These are phyloP conservation scores for Stylophora pistillata DNA, from an alignment of 64 coral and sea anemone species.

Conservation along the genomic window DNA sequence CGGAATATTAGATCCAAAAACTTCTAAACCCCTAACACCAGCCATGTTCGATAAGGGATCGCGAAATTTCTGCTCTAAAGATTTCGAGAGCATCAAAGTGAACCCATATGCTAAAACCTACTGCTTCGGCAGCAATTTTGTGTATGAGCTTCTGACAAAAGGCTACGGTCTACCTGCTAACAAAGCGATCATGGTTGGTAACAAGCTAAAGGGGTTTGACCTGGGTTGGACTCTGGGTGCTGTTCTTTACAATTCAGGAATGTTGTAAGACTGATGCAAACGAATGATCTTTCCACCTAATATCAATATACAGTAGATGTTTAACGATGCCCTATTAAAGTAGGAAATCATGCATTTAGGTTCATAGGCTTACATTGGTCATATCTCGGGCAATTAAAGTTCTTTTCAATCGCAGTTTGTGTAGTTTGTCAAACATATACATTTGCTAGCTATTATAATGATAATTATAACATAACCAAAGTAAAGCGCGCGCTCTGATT, in stretches of 20 bases:
- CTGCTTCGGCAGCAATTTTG: conserved; percentile 33
- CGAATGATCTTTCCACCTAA: no score
- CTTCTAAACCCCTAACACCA: background rate
- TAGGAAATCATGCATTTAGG: no score
- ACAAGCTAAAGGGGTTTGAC: conserved; percentile 17
- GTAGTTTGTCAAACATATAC: no score
- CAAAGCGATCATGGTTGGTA: background rate
- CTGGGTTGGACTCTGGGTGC: conserved; percentile 48
- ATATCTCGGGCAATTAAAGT: no score
- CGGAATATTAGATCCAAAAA: conserved; percentile 15
- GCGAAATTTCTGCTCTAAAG: background rate
- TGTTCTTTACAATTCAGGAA: background rate
- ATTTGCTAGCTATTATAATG: no score
- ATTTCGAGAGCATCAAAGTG: background rate
- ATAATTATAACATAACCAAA: no score
- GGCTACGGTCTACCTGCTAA: background rate
- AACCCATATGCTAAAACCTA: background rate
- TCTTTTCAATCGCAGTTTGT: no score
- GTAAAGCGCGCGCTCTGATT: no score
- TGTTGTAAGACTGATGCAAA: background rate
- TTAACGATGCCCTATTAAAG: no score
- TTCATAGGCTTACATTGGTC: no score
- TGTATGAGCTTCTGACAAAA: background rate
- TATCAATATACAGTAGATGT: no score
- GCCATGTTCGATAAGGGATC: background rate